These are phyloP conservation scores for Platichthys stellatus DNA, from an alignment of 2,113 vertebrate species.

Conservation along the genomic window DNA sequence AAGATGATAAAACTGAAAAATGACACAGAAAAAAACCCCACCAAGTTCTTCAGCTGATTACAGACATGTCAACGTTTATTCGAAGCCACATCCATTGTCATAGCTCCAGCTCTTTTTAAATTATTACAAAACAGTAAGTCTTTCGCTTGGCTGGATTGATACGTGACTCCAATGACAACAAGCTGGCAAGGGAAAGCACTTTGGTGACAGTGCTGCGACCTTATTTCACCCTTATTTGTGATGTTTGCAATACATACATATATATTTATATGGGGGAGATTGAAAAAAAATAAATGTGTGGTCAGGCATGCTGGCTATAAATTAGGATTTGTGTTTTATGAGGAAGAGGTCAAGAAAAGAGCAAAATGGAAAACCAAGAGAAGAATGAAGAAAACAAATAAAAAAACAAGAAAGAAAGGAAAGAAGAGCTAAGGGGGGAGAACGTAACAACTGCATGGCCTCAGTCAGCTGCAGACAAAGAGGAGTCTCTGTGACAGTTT, in stretches of 20 bases:
- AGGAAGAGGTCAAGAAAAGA: too few relatives aligned
- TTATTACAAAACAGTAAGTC: slow-evolving; percentile 45
- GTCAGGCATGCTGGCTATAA: background rate
- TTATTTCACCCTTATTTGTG: slow-evolving; percentile 1
- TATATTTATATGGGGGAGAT: background rate
- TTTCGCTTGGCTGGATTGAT: slow-evolving; percentile 34
- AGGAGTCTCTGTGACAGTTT: slow-evolving; percentile 15
- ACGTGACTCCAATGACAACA: slow-evolving; percentile 46
- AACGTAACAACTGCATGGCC: background rate
- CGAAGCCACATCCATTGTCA: slow-evolving; percentile 31
- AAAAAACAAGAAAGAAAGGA: background rate
- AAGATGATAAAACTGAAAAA: slow-evolving; percentile 21
- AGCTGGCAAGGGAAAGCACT: slow-evolving; percentile 12
- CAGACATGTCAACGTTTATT: slow-evolving; percentile 28
- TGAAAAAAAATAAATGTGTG: background rate
- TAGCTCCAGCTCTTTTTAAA: slow-evolving; percentile 39
- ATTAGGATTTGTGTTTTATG: background rate
- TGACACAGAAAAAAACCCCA: slow-evolving; percentile 5
- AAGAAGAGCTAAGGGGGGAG: background rate
- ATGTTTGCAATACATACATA: background rate
- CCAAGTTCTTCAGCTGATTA: slow-evolving; percentile 17
- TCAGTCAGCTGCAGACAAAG: slow-evolving; percentile 16
- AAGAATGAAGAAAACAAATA: too few relatives aligned
- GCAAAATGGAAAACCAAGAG: too few relatives aligned
- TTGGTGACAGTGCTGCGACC: slow-evolving; percentile 11